These are phyloP conservation scores for Ophonus ardosiacus DNA, from an alignment of 2,888 invertebrate genomes.

Conservation along the genomic window DNA sequence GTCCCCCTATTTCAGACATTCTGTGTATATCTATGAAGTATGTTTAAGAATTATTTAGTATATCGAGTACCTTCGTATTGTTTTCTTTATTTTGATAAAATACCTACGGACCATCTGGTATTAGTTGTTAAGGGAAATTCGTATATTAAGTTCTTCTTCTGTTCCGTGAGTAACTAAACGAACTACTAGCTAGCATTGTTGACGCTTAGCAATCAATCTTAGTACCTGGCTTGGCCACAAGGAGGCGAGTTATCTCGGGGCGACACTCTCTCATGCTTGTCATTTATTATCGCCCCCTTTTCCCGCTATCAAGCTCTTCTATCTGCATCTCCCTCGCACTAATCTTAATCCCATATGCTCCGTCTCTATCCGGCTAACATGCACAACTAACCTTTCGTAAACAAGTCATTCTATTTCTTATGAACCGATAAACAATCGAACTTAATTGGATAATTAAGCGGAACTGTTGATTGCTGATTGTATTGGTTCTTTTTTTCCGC, in stretches of 20 bases:
- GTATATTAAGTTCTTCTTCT: not conserved
- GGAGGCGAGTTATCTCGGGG: conserved; percentile 57
- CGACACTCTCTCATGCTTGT: conserved; percentile 62
- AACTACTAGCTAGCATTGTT: conserved; percentile 54
- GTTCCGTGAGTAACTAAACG: conserved; percentile 23
- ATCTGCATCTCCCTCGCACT: conserved; percentile 27
- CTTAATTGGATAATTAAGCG: conserved; percentile 53
- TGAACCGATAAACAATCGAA: conserved; percentile 52
- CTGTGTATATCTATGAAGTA: no score
- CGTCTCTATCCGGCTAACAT: conserved; percentile 41
- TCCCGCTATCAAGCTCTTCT: conserved; percentile 27
- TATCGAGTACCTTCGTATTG: no score
- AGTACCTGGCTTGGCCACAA: conserved; percentile 57
- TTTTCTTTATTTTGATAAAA: no score
- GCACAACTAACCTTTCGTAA: conserved; percentile 49
- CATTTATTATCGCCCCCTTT: conserved; percentile 56
- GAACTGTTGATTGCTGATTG: conserved; percentile 52
- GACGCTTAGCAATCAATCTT: conserved; percentile 60
- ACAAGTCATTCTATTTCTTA: conserved; percentile 50
- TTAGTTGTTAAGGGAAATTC: not conserved
- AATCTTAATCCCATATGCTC: not conserved
- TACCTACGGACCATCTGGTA: no score
- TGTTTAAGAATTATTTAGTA: no score
- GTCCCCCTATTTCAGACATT: no score
- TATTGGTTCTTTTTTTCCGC: conserved; percentile 23